Evolutionary conservation across 2,797 vertebrate genomes (phyloP).

Genomic region (Pteropus rufus): DNA sequence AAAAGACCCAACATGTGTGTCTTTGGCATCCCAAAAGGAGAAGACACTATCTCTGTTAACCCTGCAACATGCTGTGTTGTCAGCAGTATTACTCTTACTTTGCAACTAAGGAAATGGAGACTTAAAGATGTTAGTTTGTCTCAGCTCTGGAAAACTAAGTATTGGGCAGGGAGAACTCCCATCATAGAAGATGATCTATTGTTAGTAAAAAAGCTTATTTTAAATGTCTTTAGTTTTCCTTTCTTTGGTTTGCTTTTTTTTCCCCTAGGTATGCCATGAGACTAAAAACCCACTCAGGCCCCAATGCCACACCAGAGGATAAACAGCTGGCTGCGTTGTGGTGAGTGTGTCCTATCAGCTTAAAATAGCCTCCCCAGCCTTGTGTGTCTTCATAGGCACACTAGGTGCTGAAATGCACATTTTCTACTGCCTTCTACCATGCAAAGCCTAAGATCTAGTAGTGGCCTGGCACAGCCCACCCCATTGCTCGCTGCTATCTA

Average conservation of each 20-base stretch:
- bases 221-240: conserved; percentile 49
- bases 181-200: not conserved
- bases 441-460: not conserved
- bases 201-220: not conserved
- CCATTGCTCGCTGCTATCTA: not conserved
- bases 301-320: conserved; percentile 92
- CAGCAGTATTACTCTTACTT: not conserved
- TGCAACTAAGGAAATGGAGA: not conserved
- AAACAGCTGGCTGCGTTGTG: conserved; percentile 97
- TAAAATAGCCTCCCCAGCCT: conserved; percentile 22
- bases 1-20: not conserved
- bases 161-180: not conserved
- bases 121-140: not conserved
- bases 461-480: not conserved
- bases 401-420: not conserved
- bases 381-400: conserved; percentile 29
- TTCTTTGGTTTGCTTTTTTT: conserved; percentile 67
- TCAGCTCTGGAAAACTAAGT: not conserved
- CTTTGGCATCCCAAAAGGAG: not conserved
- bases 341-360: conserved; percentile 82
- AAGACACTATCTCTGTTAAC: not conserved
- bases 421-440: not conserved
- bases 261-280: conserved; percentile 95
- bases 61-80: not conserved
- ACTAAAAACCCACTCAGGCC: conserved; percentile 95